A percentile compares a stretch with the other conserved stretches of the same genome.
phyloP scores from a whole-genome alignment of 2,113 vertebrate genomes.

The Lophius piscatorius region DNA sequence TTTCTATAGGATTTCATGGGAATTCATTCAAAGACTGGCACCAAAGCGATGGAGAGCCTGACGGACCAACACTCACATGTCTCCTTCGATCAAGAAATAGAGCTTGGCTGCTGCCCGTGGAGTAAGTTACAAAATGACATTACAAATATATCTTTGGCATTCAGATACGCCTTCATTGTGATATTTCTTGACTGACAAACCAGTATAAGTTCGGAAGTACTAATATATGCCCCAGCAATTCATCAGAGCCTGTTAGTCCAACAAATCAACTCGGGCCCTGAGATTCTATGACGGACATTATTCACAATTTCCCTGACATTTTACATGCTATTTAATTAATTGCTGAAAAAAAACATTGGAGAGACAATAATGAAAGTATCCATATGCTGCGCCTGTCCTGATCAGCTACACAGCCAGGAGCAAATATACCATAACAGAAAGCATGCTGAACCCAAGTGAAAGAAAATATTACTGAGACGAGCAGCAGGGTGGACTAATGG shows the following conservation, averaged over 20 bases:
- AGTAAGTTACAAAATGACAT: too few relatives aligned
- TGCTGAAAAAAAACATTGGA: not conserved
- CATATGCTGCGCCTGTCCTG: not conserved
- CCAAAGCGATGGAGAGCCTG: too few relatives aligned
- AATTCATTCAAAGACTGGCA: too few relatives aligned
- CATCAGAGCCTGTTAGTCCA: not conserved
- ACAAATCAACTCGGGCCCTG: not conserved
- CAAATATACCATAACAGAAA: conserved; percentile 25
- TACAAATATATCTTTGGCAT: too few relatives aligned
- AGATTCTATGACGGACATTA: not conserved
- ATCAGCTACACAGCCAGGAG: conserved; percentile 8
- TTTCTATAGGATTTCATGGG: too few relatives aligned
- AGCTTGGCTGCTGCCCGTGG: too few relatives aligned
- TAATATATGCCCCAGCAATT: not conserved
- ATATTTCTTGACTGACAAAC: too few relatives aligned
- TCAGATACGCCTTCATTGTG: too few relatives aligned
- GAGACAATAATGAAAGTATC: conserved; percentile 10
- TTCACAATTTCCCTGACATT: not conserved
- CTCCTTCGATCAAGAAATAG: too few relatives aligned
- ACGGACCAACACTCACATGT: too few relatives aligned
- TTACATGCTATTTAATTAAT: not conserved
- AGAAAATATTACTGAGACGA: conserved; percentile 45
- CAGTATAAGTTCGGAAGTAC: not conserved
- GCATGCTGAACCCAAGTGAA: conserved; percentile 24
- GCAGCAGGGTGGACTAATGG: conserved; percentile 53